Percentiles rank a stretch among this genome's conserved stretches.
Conservation (phyloP, 2,113 vertebrate species). For the Colaptes auratus region DNA sequence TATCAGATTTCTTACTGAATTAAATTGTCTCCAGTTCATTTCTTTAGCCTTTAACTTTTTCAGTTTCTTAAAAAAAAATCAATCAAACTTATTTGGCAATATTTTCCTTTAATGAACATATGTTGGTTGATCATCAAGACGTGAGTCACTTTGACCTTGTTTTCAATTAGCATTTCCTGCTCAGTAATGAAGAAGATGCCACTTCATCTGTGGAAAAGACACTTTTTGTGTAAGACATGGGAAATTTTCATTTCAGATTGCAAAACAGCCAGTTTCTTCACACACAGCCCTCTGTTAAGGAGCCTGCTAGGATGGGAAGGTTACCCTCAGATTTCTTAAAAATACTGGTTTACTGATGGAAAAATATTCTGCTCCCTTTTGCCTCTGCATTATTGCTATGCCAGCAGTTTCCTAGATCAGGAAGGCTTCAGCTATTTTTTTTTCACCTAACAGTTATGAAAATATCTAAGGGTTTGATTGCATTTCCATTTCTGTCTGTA, state of each 20-base stretch:
- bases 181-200: not conserved
- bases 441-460: not conserved
- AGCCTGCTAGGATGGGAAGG: not conserved
- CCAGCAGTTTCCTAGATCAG: not conserved
- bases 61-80: not conserved
- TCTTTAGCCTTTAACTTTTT: not conserved
- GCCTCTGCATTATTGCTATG: not conserved
- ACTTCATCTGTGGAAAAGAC: not conserved
- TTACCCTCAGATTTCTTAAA: not conserved
- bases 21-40: constrained; percentile 9
- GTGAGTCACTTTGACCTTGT: not conserved
- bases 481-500: not conserved
- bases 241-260: not conserved
- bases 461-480: not conserved
- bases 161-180: constrained; percentile 4
- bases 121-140: not conserved
- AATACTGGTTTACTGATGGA: not conserved
- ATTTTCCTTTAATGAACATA: constrained; percentile 19
- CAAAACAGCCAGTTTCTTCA: not conserved
- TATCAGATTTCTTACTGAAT: constrained; percentile 26
- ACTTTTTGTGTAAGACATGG: not conserved
- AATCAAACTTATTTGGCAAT: not conserved
- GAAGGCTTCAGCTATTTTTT: not conserved
- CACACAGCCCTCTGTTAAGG: not conserved
- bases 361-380: not conserved